Percentiles rank a stretch among this genome's conserved stretches.
These are phyloP conservation scores for Agelas oroides DNA, from an alignment of 37 sponge, comb jelly and placozoan species.

Conservation along the genomic window DNA sequence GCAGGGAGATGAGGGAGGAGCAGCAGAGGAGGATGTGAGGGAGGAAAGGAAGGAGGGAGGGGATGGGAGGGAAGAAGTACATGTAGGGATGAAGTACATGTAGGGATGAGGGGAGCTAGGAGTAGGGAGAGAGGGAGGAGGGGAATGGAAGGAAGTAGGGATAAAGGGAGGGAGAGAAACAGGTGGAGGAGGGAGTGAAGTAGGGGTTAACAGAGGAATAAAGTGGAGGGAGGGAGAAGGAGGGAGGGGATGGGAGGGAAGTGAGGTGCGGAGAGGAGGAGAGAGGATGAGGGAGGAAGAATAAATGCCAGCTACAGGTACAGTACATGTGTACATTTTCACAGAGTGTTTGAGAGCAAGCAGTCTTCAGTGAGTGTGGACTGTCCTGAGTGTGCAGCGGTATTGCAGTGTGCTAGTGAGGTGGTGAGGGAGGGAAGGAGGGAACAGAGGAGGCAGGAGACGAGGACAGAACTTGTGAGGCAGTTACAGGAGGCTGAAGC, in stretches of 20 bases:
- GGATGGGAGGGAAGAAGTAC: background rate
- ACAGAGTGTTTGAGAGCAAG: background rate
- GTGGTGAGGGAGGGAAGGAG: conserved; percentile 1
- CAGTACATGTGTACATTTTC: background rate
- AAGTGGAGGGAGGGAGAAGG: too few species aligned
- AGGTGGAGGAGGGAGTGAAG: too few species aligned
- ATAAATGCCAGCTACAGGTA: too few species aligned
- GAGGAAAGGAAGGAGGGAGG: background rate
- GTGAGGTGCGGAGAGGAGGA: too few species aligned
- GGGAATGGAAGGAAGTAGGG: too few species aligned
- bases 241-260: too few species aligned
- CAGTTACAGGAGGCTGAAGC: conserved; percentile 55
- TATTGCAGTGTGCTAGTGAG: conserved; percentile 1
- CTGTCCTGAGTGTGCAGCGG: background rate
- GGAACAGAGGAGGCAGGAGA: conserved; percentile 28
- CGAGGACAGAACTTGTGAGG: conserved; percentile 36
- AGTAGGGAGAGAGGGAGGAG: too few species aligned
- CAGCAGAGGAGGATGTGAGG: conserved; percentile 7
- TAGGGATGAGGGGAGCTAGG: background rate
- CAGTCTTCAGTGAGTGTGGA: background rate
- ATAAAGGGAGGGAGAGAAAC: too few species aligned
- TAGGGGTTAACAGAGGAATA: too few species aligned
- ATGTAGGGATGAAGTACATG: background rate
- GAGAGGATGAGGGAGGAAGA: too few species aligned
- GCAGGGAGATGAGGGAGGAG: conserved; percentile 24